Evolutionary conservation across 2,797 vertebrate species (phyloP).

Genomic region (Myotis daubentonii): DNA sequence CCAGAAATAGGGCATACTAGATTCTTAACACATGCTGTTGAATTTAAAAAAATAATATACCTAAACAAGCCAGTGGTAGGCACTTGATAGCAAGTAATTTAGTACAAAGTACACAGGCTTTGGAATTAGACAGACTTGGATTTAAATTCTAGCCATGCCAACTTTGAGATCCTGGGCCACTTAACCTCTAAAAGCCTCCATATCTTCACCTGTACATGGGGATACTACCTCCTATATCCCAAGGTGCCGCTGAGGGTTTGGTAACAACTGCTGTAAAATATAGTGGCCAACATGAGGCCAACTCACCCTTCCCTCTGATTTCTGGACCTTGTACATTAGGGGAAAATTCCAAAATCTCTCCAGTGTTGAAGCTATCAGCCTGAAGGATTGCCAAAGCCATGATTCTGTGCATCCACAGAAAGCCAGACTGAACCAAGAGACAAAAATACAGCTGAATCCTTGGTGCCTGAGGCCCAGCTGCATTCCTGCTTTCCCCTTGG

Average conservation of each 20-base stretch:
- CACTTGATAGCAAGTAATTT: background rate
- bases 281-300: background rate
- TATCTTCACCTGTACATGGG: background rate
- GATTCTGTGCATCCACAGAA: background rate
- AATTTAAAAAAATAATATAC: conserved; percentile 27
- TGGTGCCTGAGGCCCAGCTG: background rate
- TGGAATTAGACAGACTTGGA: background rate
- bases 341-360: conserved; percentile 40
- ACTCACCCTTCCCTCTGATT: conserved; percentile 8
- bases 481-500: background rate
- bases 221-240: background rate
- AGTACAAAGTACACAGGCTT: background rate
- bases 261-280: background rate
- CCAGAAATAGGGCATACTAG: background rate
- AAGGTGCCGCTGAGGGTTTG: background rate
- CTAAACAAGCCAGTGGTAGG: background rate
- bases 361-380: background rate
- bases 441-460: background rate
- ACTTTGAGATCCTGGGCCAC: background rate
- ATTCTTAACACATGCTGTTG: background rate
- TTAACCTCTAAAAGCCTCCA: background rate
- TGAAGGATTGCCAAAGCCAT: background rate
- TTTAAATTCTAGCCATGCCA: background rate
- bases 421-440: background rate
- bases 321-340: background rate